phyloP scores from a whole-genome alignment of 2,888 invertebrate species.

The Dynastes hyllus region DNA sequence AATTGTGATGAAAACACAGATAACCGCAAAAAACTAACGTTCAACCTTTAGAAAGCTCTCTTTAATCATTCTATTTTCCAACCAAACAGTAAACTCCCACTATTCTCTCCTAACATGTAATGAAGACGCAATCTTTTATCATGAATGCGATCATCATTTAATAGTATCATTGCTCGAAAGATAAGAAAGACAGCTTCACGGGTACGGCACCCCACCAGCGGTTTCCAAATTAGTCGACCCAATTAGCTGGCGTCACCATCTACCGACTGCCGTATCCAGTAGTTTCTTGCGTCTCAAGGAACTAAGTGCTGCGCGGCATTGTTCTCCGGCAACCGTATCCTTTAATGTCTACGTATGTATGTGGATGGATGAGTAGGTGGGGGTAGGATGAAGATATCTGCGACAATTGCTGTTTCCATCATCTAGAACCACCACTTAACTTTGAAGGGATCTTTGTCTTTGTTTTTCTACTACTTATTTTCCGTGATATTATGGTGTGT shows the following conservation, averaged over 20 bases:
- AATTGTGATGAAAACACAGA: too few relatives aligned
- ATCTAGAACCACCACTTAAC: background rate
- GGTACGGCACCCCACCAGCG: constrained; percentile 6
- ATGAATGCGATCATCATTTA: background rate
- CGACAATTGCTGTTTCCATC: constrained; percentile 9
- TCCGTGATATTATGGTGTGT: too few relatives aligned
- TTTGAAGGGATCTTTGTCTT: constrained; percentile 10
- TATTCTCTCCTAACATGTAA: background rate
- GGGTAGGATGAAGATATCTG: background rate
- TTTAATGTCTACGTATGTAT: constrained; percentile 3
- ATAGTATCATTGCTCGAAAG: constrained; percentile 14
- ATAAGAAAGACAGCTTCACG: constrained; percentile 19
- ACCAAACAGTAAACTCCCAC: background rate
- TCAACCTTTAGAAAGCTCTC: too few relatives aligned
- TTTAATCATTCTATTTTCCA: too few relatives aligned
- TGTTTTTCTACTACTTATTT: background rate
- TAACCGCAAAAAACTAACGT: too few relatives aligned
- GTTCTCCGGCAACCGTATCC: background rate
- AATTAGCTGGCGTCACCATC: constrained; percentile 28
- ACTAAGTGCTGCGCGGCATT: constrained; percentile 8
- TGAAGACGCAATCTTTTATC: constrained; percentile 1
- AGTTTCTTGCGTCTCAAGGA: background rate
- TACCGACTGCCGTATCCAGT: background rate
- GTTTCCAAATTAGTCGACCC: constrained; percentile 34
- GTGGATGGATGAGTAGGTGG: background rate